A percentile compares a stretch with the other conserved stretches of the same genome.
Conservation (phyloP, 2,113 vertebrate genomes). For the Callionymus lyra region DNA sequence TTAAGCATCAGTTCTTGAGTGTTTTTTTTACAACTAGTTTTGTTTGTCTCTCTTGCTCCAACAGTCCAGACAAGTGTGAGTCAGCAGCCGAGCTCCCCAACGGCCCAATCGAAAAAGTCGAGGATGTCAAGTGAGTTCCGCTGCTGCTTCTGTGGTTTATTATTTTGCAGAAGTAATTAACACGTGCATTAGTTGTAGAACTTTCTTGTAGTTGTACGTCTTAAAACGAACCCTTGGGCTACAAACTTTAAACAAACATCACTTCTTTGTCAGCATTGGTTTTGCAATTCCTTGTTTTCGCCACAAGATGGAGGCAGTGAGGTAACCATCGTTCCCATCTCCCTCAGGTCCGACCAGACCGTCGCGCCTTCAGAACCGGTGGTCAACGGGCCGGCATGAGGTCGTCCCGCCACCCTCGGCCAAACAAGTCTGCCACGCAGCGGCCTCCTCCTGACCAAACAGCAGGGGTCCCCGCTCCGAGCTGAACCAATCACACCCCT, state of each 20-base stretch:
- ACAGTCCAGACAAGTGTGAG: conserved; percentile 57
- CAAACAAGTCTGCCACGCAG: conserved; percentile 57
- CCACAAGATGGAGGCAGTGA: neutral
- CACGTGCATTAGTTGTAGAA: neutral
- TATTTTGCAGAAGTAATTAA: too few relatives aligned
- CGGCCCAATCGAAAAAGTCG: conserved; percentile 56
- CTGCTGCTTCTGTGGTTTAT: neutral
- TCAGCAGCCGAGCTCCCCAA: conserved; percentile 54
- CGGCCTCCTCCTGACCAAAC: conserved; percentile 52
- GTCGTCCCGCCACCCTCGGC: conserved; percentile 1
- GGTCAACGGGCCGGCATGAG: conserved; percentile 89
- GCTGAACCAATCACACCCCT: conserved; percentile 65
- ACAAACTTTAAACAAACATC: neutral
- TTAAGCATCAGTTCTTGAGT: neutral
- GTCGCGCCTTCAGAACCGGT: conserved; percentile 67
- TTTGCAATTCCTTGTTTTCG: neutral
- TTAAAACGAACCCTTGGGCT: neutral
- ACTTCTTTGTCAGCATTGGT: neutral
- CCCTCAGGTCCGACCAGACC: conserved; percentile 71
- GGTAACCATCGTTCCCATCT: neutral
- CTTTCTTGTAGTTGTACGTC: neutral
- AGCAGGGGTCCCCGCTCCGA: conserved; percentile 62
- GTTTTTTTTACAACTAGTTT: neutral
- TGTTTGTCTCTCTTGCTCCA: neutral
- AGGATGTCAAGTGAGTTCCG: conserved; percentile 65